Percentiles rank a stretch among this genome's conserved stretches.
phyloP scores from a whole-genome alignment of 2,113 vertebrate genomes.

The Neolamprologus modestus region DNA sequence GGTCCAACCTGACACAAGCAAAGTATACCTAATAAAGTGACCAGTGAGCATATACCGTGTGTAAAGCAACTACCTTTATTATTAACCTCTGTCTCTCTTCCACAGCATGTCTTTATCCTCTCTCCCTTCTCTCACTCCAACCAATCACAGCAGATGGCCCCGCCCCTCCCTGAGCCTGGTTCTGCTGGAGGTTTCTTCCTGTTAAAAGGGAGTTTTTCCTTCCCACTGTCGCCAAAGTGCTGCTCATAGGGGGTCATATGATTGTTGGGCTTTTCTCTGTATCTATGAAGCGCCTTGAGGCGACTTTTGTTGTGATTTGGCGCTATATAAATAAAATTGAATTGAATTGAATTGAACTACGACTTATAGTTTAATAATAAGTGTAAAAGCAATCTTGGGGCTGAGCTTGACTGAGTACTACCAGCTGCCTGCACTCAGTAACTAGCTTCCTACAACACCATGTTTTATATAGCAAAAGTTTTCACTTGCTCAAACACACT shows the following conservation, averaged over 20 bases:
- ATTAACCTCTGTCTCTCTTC: no score
- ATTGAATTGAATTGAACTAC: no score
- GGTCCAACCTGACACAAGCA: not conserved
- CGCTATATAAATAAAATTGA: no score
- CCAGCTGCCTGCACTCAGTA: not conserved
- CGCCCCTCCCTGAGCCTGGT: no score
- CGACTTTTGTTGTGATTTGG: no score
- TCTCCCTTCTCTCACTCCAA: no score
- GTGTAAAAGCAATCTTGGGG: not conserved
- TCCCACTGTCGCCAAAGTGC: no score
- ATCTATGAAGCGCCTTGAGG: no score
- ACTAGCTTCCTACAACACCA: not conserved
- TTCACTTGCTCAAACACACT: not conserved
- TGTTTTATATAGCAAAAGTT: not conserved
- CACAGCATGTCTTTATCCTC: no score
- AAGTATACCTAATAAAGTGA: not conserved
- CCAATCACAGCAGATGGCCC: fast-evolving
- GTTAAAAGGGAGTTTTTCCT: no score
- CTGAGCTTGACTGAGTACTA: not conserved
- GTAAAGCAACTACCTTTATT: not conserved
- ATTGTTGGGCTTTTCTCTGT: no score
- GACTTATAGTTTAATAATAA: not conserved
- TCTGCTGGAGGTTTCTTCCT: fast-evolving
- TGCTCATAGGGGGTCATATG: no score
- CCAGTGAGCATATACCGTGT: not conserved